phyloP scores from a whole-genome alignment of 1,140 invertebrate genomes.

The Cataglyphis hispanica region DNA sequence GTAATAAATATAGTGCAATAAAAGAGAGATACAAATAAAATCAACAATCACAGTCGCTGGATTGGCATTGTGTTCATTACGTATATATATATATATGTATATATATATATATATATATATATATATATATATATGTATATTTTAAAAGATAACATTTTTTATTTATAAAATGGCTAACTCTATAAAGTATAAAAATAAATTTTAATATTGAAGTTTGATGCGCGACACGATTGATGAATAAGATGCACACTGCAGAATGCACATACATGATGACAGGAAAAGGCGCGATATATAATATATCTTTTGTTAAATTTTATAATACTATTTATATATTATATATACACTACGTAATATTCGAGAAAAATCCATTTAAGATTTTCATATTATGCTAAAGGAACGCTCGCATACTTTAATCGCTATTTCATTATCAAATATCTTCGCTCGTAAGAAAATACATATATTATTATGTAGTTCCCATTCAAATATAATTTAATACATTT shows the following conservation, averaged over 20 bases:
- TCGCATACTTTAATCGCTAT: not conserved
- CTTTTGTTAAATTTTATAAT: not conserved
- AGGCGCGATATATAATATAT: not conserved
- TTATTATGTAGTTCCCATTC: not conserved
- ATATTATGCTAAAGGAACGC: conserved; percentile 29
- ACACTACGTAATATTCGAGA: not conserved
- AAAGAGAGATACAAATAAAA: conserved; percentile 3
- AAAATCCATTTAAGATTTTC: conserved; percentile 25
- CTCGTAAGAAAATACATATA: not conserved
- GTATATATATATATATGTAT: not conserved
- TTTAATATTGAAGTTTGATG: not conserved
- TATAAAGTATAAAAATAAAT: conserved; percentile 42
- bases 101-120: not conserved
- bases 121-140: conserved; percentile 12
- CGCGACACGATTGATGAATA: not conserved
- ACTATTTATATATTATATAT: conserved; percentile 1
- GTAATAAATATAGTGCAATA: conserved; percentile 44
- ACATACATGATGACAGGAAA: not conserved
- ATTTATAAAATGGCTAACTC: conserved; percentile 7
- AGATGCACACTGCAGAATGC: not conserved
- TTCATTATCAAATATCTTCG: not conserved
- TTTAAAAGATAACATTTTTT: not conserved
- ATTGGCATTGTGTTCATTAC: conserved; percentile 10
- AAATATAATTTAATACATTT: not conserved
- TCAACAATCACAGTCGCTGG: conserved; percentile 21